Base-by-base conservation (phyloP, 2,888 invertebrate genomes). In the Geotrupes spiniger region DNA sequence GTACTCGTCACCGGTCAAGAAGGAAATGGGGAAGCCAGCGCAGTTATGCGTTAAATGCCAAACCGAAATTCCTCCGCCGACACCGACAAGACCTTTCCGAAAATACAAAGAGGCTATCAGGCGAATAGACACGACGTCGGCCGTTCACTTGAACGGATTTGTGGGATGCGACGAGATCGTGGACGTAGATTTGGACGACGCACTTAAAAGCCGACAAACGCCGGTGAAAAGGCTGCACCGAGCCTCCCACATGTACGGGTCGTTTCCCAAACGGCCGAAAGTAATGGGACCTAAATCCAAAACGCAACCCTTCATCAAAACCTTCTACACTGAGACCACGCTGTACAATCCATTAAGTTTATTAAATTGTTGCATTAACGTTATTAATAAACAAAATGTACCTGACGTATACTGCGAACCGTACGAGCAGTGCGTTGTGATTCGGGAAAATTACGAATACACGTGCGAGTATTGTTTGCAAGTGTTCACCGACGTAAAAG, bases 391-490 rank as follows among this genome's bases (percentile, higher is more conserved):
- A 41, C 53, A 54, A 25, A 69, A 66, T 46, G 45, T 71, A 28
- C 63, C 66, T 3, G 66, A 65, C 12, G 25, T 40, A 11, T 11
- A 36, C 17, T 3, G 16, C 11, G 33, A 16, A 5, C 10, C 40
- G 12, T 31, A 47, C 1, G 46, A 50, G 5, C 8, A 16, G 11
- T 36, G 28, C 8, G 44, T 25, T n/a, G 21, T 42, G 2, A 25
- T 41, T n/a, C n/a, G 33, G 10, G 48, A 51, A 12, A 39, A 44
- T 8, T 27, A 50, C 4, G 60, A 61, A 25, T 65, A 65, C 11
- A 42, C 57, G 26, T 74, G 74, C 57, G 62, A 60, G 45, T 65
- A 68, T 54, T 74, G 74, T 48, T 53, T 59, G 1, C 41, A 61
- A 45, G 55, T 58, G 17, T 72, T 69, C 51, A 61, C 60, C 17